Evolutionary conservation across 2,888 invertebrate species (phyloP).

Genomic region (Coelinius sp.): DNA sequence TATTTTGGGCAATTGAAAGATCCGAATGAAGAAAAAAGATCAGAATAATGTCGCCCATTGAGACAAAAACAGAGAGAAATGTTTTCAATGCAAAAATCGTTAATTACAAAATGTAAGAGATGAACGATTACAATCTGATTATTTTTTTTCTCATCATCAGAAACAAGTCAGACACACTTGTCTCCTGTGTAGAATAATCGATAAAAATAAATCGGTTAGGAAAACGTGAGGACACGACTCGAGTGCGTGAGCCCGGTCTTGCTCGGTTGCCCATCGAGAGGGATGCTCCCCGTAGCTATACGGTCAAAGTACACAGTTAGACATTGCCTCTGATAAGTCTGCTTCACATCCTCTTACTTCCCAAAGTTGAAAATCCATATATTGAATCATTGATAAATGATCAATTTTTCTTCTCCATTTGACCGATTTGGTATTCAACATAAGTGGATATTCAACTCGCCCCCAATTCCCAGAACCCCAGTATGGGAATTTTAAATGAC

Average conservation of each 20-base stretch:
- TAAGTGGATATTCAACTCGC: not conserved
- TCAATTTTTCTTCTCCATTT: not conserved
- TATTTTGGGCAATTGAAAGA: not conserved
- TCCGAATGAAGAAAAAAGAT: not conserved
- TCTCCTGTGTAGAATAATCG: not conserved
- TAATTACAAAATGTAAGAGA: not conserved
- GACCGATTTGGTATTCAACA: not conserved
- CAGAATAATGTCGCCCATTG: not conserved
- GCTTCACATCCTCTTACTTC: not conserved
- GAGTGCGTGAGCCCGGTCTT: slow-evolving; percentile 29
- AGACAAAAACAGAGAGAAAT: not conserved
- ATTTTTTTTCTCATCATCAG: not conserved
- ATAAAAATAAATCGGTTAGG: slow-evolving; percentile 3
- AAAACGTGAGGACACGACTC: slow-evolving; percentile 29
- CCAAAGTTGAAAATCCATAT: not conserved
- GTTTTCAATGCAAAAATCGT: slow-evolving; percentile 1
- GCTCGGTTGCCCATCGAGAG: slow-evolving; percentile 25
- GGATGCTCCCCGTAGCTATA: slow-evolving; percentile 12
- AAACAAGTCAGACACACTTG: not conserved
- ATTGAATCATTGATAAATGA: not conserved
- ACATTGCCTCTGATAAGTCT: slow-evolving; percentile 17
- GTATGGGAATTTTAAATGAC: slow-evolving; percentile 1
- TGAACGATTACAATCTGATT: not conserved
- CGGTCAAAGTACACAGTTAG: slow-evolving; percentile 29
- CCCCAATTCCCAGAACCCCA: not conserved